Conservation (phyloP, 53 echinoderm and acorn worm genomes). For the Zoroaster sp. region DNA sequence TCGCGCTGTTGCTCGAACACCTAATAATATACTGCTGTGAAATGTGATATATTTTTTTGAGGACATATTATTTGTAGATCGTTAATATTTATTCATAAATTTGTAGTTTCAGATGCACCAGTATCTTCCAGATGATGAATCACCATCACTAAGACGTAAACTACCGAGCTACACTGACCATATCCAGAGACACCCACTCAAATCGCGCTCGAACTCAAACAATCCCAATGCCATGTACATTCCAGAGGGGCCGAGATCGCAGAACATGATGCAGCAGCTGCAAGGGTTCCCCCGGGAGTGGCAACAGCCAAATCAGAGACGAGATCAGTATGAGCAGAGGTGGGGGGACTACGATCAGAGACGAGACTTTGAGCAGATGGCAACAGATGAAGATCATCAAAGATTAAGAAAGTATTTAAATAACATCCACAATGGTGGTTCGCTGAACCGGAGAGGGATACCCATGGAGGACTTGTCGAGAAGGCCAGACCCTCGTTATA, state of each 20-base stretch:
- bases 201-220: conserved; percentile 37
- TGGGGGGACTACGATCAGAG: conserved; percentile 22
- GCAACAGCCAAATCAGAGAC: conserved; percentile 18
- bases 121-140: conserved; percentile 7
- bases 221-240: conserved; percentile 53
- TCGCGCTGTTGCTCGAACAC: too few species aligned
- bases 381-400: conserved; percentile 18
- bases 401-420: conserved; percentile 46
- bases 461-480: conserved; percentile 25
- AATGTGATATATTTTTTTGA: too few species aligned
- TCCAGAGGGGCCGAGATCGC: conserved; percentile 66
- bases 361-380: conserved; percentile 18
- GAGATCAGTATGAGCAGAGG: conserved; percentile 16
- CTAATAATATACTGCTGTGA: too few species aligned
- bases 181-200: conserved; percentile 77
- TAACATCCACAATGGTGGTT: neutral
- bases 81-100: neutral
- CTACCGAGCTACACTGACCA: conserved; percentile 91
- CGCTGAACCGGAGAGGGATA: neutral
- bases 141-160: conserved; percentile 46
- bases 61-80: neutral
- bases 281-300: conserved; percentile 29
- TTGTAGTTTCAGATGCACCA: conserved; percentile 32
- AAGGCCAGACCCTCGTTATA: conserved; percentile 1
- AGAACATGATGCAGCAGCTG: conserved; percentile 34